A percentile compares a stretch with the other conserved stretches of the same genome.
Evolutionary conservation across 2,888 invertebrate genomes (phyloP).

Genomic region (Hydrotaea diabolus): DNA sequence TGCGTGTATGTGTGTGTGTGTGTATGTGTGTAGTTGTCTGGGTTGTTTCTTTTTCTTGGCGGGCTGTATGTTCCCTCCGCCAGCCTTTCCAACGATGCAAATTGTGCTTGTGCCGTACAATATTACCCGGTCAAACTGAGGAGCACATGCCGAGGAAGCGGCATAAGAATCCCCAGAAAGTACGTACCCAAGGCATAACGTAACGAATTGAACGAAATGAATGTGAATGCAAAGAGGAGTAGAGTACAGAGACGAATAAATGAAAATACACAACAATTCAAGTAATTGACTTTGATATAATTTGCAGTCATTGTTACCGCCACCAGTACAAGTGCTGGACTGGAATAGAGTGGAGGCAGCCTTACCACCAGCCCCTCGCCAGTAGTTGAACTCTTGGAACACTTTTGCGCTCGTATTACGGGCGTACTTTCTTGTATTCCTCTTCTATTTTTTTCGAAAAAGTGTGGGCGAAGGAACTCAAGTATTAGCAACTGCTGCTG

Average conservation of each 20-base stretch:
- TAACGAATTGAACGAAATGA: background rate
- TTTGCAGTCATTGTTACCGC: conserved; percentile 73
- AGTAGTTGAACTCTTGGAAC: conserved; percentile 65
- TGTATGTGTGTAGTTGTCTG: conserved; percentile 17
- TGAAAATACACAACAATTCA: conserved; percentile 48
- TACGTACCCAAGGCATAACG: background rate
- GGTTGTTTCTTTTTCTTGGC: background rate
- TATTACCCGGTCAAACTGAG: conserved; percentile 51
- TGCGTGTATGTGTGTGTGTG: no score
- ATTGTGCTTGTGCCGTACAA: conserved; percentile 26
- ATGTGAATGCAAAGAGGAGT: background rate
- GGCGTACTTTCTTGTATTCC: background rate
- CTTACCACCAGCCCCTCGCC: conserved; percentile 2
- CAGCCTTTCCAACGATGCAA: background rate
- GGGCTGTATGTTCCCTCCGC: background rate
- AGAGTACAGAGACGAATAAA: conserved; percentile 29
- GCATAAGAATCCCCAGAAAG: background rate
- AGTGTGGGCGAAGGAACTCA: conserved; percentile 12
- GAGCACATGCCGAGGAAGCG: conserved; percentile 20
- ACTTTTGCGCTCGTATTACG: background rate
- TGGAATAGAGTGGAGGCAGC: conserved; percentile 16
- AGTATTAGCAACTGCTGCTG: conserved; percentile 5
- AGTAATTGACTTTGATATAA: conserved; percentile 76
- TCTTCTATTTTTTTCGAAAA: background rate
- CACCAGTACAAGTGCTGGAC: conserved; percentile 35